Conservation (phyloP, 1,140 invertebrate genomes). For the Popillia japonica region DNA sequence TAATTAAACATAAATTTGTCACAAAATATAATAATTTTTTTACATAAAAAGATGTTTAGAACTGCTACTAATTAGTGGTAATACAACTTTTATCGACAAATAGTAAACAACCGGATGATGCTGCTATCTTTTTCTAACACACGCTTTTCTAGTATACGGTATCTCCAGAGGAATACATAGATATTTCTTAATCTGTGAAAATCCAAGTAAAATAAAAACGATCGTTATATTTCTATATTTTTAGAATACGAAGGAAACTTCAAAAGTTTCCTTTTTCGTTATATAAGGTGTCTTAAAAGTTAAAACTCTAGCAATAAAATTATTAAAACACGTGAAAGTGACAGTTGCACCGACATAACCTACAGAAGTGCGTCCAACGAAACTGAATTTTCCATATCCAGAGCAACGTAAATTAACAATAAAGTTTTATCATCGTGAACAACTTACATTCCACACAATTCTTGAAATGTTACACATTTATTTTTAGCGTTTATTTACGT, state of each 20-base stretch:
- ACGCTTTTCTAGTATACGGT: neutral
- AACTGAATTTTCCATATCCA: neutral
- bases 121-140: neutral
- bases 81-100: slow-evolving; percentile 7
- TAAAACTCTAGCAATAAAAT: neutral
- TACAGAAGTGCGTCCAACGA: slow-evolving; percentile 18
- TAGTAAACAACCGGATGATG: neutral
- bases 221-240: neutral
- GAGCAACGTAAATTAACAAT: neutral
- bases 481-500: slow-evolving; percentile 32
- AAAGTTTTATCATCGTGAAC: neutral
- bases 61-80: neutral
- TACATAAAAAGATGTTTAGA: neutral
- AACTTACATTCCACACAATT: slow-evolving; percentile 24
- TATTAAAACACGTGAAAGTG: slow-evolving; percentile 43
- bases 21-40: neutral
- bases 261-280: neutral
- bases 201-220: neutral
- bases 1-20: neutral
- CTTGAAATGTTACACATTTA: slow-evolving; percentile 29
- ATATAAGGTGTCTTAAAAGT: slow-evolving; percentile 17
- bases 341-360: slow-evolving; percentile 41
- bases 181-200: slow-evolving; percentile 23
- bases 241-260: slow-evolving; percentile 22
- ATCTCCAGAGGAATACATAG: neutral